A percentile compares a stretch with the other conserved stretches of the same genome.
phyloP scores from a whole-genome alignment of 2,113 vertebrate genomes.

The Saguinus midas region DNA sequence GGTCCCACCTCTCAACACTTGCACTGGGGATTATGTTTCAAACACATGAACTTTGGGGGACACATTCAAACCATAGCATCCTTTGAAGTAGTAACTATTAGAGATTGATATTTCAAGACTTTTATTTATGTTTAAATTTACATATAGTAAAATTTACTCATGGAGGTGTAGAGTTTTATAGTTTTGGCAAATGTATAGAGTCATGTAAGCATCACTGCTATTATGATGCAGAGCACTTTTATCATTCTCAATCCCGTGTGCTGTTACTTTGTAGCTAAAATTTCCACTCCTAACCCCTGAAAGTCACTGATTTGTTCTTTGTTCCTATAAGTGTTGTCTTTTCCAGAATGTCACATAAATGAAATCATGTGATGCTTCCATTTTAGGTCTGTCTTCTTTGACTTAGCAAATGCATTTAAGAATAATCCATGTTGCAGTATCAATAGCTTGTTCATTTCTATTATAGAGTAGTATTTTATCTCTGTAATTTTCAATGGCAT shows the following conservation, averaged over 20 bases:
- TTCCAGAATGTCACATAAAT: neutral
- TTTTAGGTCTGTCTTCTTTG: neutral
- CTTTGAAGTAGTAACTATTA: neutral
- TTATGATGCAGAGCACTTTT: neutral
- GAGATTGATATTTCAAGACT: neutral
- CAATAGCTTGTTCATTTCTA: neutral
- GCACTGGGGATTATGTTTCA: neutral
- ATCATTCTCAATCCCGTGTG: neutral
- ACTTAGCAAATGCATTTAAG: neutral
- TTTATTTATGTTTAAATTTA: neutral
- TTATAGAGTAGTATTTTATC: neutral
- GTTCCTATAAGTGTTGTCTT: neutral
- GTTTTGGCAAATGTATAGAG: neutral
- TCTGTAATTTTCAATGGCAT: neutral
- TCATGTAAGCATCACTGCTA: neutral
- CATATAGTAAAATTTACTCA: neutral
- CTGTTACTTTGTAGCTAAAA: neutral
- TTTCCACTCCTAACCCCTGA: neutral
- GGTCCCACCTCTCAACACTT: neutral
- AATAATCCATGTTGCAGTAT: neutral
- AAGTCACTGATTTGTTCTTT: neutral
- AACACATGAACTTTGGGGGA: neutral
- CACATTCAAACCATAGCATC: neutral
- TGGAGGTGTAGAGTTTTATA: neutral
- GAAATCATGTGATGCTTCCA: neutral